Evolutionary conservation across 2,797 vertebrate genomes (phyloP), one percentile per base, ranked within the genome.

Genomic region (Enteromius argenteus): DNA sequence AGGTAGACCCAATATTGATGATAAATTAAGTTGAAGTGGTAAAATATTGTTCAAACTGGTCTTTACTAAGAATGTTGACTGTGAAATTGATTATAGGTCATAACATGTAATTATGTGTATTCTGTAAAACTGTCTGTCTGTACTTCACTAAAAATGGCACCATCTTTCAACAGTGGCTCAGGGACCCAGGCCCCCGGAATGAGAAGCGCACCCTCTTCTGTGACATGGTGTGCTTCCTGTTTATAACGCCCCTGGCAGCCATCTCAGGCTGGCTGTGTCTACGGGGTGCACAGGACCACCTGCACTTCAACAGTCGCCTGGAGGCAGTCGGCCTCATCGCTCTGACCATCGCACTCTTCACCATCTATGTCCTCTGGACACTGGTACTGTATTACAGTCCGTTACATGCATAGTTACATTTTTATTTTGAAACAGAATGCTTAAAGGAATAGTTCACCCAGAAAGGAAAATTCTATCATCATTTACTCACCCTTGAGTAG

Each of bases 241-340:
- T 99, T 88, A 99, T 99, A 88, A 99, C 98, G 0, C 98, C 97
- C 0, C 92, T 99, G 79, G 98, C 98, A 0, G 97, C 97, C 6
- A 97, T 99, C 91, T 99, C 97, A 0, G 98, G 97, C 90, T 99
- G 98, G 98, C 94, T 99, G 88, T 99, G 98, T 73, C 94, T 99
- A 76, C 93, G 96, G 0, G 98, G 98, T 0, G 98, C 98, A 87
- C 97, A 97, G 92, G 98, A 99, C 89, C 98, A 99, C 83, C 90
- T 99, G 69, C 96, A 97, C 84, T 96, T 98, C 89, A 97, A 97
- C 81, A 98, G 97, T 93, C 94, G 96, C 30, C 94, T 99, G 87
- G 97, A 98, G 93, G 96, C 97, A 0, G 94, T 97, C 15, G 97
- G 98, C 66, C 97, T 99, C 90, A 98, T 99, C 1, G 97, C 97